Evolutionary conservation across 2,113 vertebrate genomes (phyloP).

Genomic region (Limanda limanda): DNA sequence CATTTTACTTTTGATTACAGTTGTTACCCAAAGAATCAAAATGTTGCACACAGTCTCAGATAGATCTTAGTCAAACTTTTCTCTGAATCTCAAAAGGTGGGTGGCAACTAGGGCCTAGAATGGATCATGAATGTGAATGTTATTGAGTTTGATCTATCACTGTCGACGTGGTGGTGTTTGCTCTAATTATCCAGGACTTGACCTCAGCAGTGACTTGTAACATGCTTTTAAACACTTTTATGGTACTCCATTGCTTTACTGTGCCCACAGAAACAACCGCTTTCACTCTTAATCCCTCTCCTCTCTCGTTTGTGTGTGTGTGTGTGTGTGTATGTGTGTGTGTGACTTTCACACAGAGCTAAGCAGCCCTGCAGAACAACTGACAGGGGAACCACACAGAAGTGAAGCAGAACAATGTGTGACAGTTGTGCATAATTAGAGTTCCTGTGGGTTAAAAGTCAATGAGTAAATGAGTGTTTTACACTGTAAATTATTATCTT

Average conservation of each 20-base stretch:
- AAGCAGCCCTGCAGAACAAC: not conserved
- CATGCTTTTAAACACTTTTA: conserved; percentile 43
- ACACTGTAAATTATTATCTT: not conserved
- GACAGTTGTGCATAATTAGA: not conserved
- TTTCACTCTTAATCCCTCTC: too few species aligned
- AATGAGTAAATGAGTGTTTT: not conserved
- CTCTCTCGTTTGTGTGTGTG: not conserved
- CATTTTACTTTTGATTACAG: not conserved
- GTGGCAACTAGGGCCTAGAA: not conserved
- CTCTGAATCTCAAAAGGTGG: not conserved
- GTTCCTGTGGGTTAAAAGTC: not conserved
- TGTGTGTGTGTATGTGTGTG: not conserved
- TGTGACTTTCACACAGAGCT: not conserved
- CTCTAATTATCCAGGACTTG: conserved; percentile 24
- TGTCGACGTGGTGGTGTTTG: not conserved
- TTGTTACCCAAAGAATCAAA: not conserved
- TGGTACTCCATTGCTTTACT: not conserved
- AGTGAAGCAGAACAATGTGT: not conserved
- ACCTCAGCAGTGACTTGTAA: conserved; percentile 29
- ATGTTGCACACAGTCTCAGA: not conserved
- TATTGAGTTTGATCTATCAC: not conserved
- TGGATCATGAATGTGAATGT: not conserved
- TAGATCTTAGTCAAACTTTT: not conserved
- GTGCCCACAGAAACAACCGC: too few species aligned
- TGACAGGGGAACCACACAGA: not conserved